These are phyloP conservation scores for Ochotona curzoniae DNA, from an alignment of 2,113 vertebrate species.

Conservation along the genomic window DNA sequence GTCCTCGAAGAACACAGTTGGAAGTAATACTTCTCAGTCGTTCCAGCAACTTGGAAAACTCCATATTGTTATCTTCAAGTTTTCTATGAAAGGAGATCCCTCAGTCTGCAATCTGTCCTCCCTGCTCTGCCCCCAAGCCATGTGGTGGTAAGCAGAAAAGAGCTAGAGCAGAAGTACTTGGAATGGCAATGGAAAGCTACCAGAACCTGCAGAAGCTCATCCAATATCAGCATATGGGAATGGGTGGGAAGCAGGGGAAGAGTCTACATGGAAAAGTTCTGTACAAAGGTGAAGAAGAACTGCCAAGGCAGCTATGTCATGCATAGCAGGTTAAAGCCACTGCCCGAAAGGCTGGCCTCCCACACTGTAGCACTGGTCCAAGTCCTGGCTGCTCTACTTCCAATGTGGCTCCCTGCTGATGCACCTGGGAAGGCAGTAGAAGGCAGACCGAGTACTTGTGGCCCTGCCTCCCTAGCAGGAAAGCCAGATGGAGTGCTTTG, in stretches of 20 bases:
- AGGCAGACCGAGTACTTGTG: no score
- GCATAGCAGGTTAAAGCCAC: no score
- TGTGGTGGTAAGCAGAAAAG: neutral
- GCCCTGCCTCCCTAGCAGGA: no score
- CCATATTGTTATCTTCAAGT: neutral
- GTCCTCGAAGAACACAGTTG: neutral
- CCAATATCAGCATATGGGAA: neutral
- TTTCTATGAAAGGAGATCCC: neutral
- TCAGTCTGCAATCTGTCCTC: neutral
- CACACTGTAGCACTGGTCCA: no score
- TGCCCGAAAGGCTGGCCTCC: no score
- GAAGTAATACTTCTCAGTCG: neutral
- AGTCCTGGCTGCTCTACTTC: no score
- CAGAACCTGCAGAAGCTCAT: slow-evolving; percentile 7
- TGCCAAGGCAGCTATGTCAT: no score
- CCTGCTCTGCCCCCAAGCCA: neutral
- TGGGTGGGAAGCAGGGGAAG: no score
- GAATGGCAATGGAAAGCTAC: slow-evolving; percentile 8
- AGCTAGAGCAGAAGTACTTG: neutral
- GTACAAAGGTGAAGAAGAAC: neutral
- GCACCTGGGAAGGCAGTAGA: no score
- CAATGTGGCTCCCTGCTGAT: no score
- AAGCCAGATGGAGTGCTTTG: no score
- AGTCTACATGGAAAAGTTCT: neutral
- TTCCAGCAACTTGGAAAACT: slow-evolving; percentile 5